Conservation (phyloP, 1,140 invertebrate genomes). For the Drosophila fuyamai region DNA sequence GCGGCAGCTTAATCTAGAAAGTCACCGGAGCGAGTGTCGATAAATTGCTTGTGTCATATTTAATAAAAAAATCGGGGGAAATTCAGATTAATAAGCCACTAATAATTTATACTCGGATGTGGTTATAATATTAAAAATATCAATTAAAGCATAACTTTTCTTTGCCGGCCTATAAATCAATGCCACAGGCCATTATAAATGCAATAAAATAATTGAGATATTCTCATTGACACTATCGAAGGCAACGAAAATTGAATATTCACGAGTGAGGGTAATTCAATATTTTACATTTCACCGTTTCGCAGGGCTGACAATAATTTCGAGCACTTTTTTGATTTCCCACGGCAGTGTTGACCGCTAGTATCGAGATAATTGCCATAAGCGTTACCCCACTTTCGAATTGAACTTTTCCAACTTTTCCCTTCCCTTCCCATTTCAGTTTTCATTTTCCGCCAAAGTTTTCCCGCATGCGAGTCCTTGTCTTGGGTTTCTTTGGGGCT, state of each 20-base stretch:
- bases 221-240: constrained; percentile 5
- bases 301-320: background rate
- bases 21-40: constrained; percentile 12
- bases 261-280: background rate
- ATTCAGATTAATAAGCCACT: background rate
- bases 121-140: background rate
- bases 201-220: constrained; percentile 9
- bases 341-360: background rate
- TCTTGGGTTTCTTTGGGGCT: background rate
- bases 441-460: constrained; percentile 2
- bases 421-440: background rate
- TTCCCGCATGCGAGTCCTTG: background rate
- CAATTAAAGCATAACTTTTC: background rate
- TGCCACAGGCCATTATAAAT: background rate
- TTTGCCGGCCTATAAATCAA: background rate
- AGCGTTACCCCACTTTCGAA: background rate
- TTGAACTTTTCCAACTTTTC: constrained; percentile 6
- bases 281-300: background rate
- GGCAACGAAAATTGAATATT: background rate
- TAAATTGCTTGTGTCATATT: background rate
- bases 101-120: background rate
- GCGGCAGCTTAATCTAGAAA: constrained; percentile 7
- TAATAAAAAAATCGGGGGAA: background rate
- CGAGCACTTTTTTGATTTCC: constrained; percentile 13
- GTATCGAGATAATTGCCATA: background rate